Conservation (phyloP, 2,888 invertebrate species). For the Conistra vaccinii region DNA sequence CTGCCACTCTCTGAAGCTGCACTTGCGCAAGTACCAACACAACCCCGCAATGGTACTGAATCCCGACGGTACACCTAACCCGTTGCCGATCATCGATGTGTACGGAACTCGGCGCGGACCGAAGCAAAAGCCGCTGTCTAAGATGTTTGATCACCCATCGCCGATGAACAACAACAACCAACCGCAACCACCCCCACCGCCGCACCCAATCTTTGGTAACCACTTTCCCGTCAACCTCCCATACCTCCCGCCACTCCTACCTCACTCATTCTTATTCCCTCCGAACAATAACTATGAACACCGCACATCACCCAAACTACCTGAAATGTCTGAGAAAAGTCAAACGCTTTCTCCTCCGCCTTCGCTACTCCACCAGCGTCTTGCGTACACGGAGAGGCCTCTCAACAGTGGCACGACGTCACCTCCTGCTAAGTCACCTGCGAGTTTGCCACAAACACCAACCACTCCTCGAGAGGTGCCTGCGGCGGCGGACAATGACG, state of each 20-base stretch:
- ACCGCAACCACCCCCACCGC: constrained; percentile 76
- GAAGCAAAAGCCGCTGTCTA: constrained; percentile 90
- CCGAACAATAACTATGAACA: constrained; percentile 87
- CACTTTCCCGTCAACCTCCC: constrained; percentile 87
- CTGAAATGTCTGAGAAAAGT: constrained; percentile 76
- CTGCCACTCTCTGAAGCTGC: constrained; percentile 98
- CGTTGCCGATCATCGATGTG: constrained; percentile 96
- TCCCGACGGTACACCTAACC: constrained; percentile 96
- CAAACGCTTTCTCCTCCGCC: constrained; percentile 78
- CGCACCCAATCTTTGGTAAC: constrained; percentile 84
- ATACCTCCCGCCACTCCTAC: constrained; percentile 86
- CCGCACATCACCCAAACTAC: constrained; percentile 78
- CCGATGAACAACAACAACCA: constrained; percentile 73
- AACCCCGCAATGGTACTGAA: constrained; percentile 97
- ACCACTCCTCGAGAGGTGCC: constrained; percentile 73
- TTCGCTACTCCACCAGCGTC: constrained; percentile 83
- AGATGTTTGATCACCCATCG: constrained; percentile 82
- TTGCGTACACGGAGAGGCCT: constrained; percentile 79
- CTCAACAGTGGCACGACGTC: constrained; percentile 70
- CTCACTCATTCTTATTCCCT: constrained; percentile 87
- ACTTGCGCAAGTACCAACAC: constrained; percentile 97
- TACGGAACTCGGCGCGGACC: constrained; percentile 97
- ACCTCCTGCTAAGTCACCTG: constrained; percentile 78
- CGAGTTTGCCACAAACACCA: constrained; percentile 77
- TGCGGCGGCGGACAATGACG: constrained; percentile 79